Evolutionary conservation across 2,888 invertebrate genomes (phyloP), one percentile per base, ranked within the genome.

Genomic region (Xylota segnis): DNA sequence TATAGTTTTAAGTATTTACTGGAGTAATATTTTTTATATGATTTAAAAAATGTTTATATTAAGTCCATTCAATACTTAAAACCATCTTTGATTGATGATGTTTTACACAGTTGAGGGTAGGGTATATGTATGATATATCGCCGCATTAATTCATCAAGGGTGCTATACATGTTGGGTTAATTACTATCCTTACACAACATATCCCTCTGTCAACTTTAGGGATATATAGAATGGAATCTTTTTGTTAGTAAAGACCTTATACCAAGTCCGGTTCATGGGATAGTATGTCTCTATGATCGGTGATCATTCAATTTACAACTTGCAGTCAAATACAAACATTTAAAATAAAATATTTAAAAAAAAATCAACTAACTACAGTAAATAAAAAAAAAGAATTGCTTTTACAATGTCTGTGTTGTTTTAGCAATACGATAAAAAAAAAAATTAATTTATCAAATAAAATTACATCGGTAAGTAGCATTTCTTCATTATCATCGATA

Each of bases 401-500:
- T 0, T 34, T 34, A 34, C 34, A 34, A 14, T 43, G 12, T 40
- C 40, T 40, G 40, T 6, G 14, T 4, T 14, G 43, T 43, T 43
- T 6, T 14, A 14, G 14, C 40, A 40, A n/a, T 40, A 23, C 37
- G 10, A 37, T 2, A 37, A 37, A 37, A 50, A 50, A 0, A 50
- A 23, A 18, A 5, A 47, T 18, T 47, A 45, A 16, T 6, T 45
- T 6, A 45, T 40, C 18, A 47, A 50, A 23, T 16, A 23, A 23
- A 50, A 50, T 96, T 96, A 96, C 96, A 94, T 96, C 96, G 91
- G 96, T 96, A 91, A 95, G 93, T 87, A 89, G 89, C 94, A 96
- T 95, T 94, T 98, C 98, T 94, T 97, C 97, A 90, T 94, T 95
- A 94, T 98, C 98, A 93, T 98, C 97, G 91, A 98, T 95, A 93